Percentiles rank a stretch among this genome's conserved stretches.
These are phyloP conservation scores for Denticeps clupeoides DNA, from an alignment of 2,797 vertebrate genomes.

Conservation along the genomic window DNA sequence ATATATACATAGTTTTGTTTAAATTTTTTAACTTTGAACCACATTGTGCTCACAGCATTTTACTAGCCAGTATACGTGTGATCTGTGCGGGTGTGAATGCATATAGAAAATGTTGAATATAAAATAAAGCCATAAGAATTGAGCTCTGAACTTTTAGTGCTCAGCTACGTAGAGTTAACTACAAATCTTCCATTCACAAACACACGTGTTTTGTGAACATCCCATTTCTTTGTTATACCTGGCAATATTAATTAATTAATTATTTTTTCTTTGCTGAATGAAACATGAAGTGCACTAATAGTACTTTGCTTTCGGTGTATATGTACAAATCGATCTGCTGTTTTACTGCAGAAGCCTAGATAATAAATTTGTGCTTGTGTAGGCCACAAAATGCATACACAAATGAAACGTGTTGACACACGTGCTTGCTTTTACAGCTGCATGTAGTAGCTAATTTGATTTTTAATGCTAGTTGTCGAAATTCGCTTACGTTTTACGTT, in stretches of 20 bases:
- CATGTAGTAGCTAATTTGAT: no score
- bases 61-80: conserved; percentile 30
- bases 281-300: no score
- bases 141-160: conserved; percentile 67
- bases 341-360: no score
- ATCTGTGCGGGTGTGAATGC: conserved; percentile 49
- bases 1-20: conserved; percentile 35
- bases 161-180: conserved; percentile 56
- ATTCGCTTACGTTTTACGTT: no score
- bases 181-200: conserved; percentile 43
- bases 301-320: no score
- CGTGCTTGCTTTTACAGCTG: no score
- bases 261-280: no score
- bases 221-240: conserved; percentile 41
- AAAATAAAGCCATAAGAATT: conserved; percentile 73
- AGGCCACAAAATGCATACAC: no score
- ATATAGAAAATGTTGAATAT: conserved; percentile 57
- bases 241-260: conserved; percentile 1
- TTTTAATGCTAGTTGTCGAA: no score
- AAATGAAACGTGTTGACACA: no score
- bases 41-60: conserved; percentile 31
- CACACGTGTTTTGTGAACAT: conserved; percentile 48
- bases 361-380: no score
- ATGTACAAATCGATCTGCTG: no score
- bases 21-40: conserved; percentile 22